Base-by-base conservation (phyloP, 1,140 invertebrate species). In the Atta texana region DNA sequence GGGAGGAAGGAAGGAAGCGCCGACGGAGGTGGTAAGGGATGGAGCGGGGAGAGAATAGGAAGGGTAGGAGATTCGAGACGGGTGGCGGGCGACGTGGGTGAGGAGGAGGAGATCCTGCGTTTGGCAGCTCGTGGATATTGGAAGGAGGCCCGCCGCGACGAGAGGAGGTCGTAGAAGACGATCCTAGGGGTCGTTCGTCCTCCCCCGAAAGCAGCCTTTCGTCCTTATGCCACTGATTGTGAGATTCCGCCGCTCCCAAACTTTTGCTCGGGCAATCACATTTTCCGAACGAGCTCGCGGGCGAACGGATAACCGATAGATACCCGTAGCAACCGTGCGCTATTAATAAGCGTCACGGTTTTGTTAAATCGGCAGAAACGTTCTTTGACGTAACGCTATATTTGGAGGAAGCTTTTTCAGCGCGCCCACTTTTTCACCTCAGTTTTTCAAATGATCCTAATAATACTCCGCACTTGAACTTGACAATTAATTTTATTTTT, bases 81-180 rank as follows among this genome's bases (percentile, higher is more conserved):
- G 55, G 74, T 72, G 51, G 63, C 82, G 82, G 77, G 59, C 76
- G 72, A 88, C 85, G 69, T 86, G 34, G 21, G 39, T 4, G 75
- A 49, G 53, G 72, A 66, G 59, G 31, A 31, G 31, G 31, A 31
- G 31, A 49, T 88, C 81, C 88, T 94, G 93, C 92, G 88, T 93
- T 93, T 94, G 93, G 92, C 93, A 93, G 93, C 66, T 90, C 84
- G 89, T 91, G 93, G 92, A 93, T 94, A 94, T 94, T 92, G 92
- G 90, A 90, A 91, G 90, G 88, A 91, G 88, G 85, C 86, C 71
- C 75, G 88, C 24, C 75, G 44, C 82, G 89, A 82, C 78, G 78
- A 81, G 80, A 82, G 55, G 80, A 88, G 87, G 87, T 92, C 88
- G 75, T 77, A 57, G 80, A 87, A 89, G 89, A 87, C 86, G 76